Conservation (phyloP, 2,888 invertebrate genomes). For the Entomobrya proxima region DNA sequence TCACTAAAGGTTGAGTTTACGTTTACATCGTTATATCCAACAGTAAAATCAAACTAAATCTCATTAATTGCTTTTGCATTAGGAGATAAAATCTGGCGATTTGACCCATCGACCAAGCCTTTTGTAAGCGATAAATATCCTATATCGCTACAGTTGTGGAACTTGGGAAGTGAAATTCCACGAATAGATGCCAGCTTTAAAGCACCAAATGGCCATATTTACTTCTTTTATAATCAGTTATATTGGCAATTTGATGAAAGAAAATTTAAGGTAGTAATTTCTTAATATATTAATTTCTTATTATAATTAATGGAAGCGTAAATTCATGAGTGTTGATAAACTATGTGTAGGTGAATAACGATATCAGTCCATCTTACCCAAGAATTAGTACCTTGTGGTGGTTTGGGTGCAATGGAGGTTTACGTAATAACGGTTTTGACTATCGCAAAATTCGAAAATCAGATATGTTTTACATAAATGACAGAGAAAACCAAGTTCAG, state of each 20-base stretch:
- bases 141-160: slow-evolving; percentile 29
- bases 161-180: neutral
- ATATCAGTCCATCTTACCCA: slow-evolving; percentile 52
- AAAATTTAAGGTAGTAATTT: slow-evolving; percentile 47
- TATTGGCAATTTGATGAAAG: slow-evolving; percentile 69
- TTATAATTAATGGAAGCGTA: too few relatives aligned
- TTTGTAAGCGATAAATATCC: slow-evolving; percentile 57
- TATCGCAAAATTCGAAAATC: slow-evolving; percentile 50
- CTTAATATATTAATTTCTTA: too few relatives aligned
- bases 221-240: slow-evolving; percentile 64
- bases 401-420: slow-evolving; percentile 60
- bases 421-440: slow-evolving; percentile 39
- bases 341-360: slow-evolving; percentile 42
- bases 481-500: neutral
- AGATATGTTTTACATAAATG: neutral
- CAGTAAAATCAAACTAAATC: neutral
- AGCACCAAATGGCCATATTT: slow-evolving; percentile 60
- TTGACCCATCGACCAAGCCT: slow-evolving; percentile 57
- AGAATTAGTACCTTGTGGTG: slow-evolving; percentile 52
- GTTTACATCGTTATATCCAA: neutral
- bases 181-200: slow-evolving; percentile 62
- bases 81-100: slow-evolving; percentile 67
- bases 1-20: slow-evolving; percentile 64
- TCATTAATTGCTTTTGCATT: neutral
- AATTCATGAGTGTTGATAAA: neutral